phyloP scores from a whole-genome alignment of 2,888 invertebrate genomes.

The Cephus spinipes region DNA sequence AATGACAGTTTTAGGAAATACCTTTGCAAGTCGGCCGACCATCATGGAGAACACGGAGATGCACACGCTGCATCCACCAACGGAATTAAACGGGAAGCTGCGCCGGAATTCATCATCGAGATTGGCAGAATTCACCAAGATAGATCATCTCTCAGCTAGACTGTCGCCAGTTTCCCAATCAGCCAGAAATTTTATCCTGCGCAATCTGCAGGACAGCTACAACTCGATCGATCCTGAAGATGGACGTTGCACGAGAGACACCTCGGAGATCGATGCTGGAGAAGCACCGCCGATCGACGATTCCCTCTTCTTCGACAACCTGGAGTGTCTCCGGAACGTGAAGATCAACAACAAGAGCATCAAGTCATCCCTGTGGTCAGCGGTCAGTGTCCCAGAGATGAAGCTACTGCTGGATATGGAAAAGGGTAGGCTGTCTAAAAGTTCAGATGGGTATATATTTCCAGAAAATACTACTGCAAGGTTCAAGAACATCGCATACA shows the following conservation, averaged over 20 bases:
- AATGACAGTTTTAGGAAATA: not conserved
- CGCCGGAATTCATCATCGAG: constrained; percentile 44
- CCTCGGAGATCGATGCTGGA: constrained; percentile 57
- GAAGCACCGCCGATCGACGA: constrained; percentile 60
- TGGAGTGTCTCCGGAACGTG: constrained; percentile 47
- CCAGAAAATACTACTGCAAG: constrained; percentile 29
- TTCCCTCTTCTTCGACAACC: constrained; percentile 61
- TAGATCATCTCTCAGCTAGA: constrained; percentile 42
- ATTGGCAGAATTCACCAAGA: not conserved
- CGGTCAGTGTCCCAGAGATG: constrained; percentile 53
- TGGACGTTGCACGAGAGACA: constrained; percentile 19
- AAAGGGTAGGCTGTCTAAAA: constrained; percentile 37
- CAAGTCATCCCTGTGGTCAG: constrained; percentile 56
- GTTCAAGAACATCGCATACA: constrained; percentile 74
- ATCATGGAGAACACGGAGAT: not conserved
- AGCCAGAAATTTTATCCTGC: constrained; percentile 29
- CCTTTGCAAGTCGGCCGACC: not conserved
- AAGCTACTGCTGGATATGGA: constrained; percentile 54
- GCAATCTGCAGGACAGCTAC: constrained; percentile 2
- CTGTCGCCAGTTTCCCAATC: constrained; percentile 51
- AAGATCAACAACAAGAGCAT: constrained; percentile 50
- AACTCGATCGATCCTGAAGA: constrained; percentile 29
- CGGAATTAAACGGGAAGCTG: constrained; percentile 20
- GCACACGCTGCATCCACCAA: not conserved
- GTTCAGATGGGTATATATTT: constrained; percentile 26